Conservation (phyloP, 2,797 vertebrate genomes). For the Kryptolebias ocellatus region DNA sequence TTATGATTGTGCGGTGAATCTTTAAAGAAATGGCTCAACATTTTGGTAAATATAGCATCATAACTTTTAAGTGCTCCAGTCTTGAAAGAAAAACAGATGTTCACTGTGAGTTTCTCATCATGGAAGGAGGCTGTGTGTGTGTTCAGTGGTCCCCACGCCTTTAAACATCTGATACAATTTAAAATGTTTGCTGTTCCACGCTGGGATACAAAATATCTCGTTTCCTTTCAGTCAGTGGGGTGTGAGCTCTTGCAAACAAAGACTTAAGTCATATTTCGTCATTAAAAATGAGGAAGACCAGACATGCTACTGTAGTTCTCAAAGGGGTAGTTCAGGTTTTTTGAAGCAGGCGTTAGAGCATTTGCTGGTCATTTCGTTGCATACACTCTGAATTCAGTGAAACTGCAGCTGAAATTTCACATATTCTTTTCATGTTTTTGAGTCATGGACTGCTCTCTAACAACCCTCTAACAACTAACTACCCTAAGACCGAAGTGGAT, state of each 20-base stretch:
- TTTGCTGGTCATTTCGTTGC: too few species aligned
- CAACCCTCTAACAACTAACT: too few species aligned
- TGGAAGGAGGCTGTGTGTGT: constrained; percentile 3
- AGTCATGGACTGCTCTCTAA: too few species aligned
- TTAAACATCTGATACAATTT: constrained; percentile 48
- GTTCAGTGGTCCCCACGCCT: constrained; percentile 8
- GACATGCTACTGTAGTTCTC: not conserved
- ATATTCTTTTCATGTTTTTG: too few species aligned
- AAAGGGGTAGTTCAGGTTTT: too few species aligned
- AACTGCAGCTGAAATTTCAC: too few species aligned
- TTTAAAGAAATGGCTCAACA: too few species aligned
- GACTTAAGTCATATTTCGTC: constrained; percentile 36
- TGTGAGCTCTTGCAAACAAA: constrained; percentile 14
- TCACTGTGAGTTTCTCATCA: constrained; percentile 11
- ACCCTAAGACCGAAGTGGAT: too few species aligned
- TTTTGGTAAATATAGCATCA: not conserved
- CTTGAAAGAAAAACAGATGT: constrained; percentile 37
- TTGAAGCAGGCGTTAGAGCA: too few species aligned
- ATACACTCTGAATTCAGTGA: too few species aligned
- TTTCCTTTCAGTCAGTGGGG: constrained; percentile 1
- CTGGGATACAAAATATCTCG: constrained; percentile 21
- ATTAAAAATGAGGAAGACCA: constrained; percentile 23
- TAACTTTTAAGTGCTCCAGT: constrained; percentile 29
- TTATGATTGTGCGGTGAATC: too few species aligned
- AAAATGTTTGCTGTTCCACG: constrained; percentile 27